phyloP scores from a whole-genome alignment of 2,888 invertebrate species.

The Tetheella fluctuosa region DNA sequence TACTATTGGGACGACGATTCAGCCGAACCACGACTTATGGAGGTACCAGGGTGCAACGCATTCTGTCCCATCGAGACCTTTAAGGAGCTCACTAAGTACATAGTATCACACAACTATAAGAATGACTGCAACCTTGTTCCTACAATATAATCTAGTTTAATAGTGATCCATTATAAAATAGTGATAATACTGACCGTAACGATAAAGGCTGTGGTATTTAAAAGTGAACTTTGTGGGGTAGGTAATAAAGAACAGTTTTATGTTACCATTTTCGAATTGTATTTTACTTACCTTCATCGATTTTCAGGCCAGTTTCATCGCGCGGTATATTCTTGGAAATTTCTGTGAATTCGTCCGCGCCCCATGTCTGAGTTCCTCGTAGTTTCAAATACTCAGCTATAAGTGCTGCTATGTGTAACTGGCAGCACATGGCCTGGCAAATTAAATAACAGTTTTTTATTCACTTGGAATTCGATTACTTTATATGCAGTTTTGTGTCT shows the following conservation, averaged over 20 bases:
- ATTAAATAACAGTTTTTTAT: neutral
- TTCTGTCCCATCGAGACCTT: constrained; percentile 82
- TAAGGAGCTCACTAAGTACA: constrained; percentile 71
- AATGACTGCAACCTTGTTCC: constrained; percentile 70
- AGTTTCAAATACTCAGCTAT: constrained; percentile 96
- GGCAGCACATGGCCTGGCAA: constrained; percentile 94
- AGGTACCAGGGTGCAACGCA: constrained; percentile 80
- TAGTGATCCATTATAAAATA: constrained; percentile 9
- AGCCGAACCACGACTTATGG: constrained; percentile 74
- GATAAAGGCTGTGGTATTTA: constrained; percentile 57
- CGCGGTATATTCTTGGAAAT: constrained; percentile 94
- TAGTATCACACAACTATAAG: constrained; percentile 70
- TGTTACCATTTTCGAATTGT: constrained; percentile 21
- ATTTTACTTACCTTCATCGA: constrained; percentile 88
- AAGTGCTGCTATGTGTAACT: constrained; percentile 96
- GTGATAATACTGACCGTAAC: constrained; percentile 35
- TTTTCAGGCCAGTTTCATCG: constrained; percentile 93
- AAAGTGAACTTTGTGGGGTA: constrained; percentile 38
- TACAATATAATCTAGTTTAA: constrained; percentile 28
- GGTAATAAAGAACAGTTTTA: constrained; percentile 45
- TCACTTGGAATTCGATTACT: no score
- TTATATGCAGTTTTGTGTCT: no score
- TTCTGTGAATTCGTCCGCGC: constrained; percentile 92
- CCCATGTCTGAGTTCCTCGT: constrained; percentile 89
- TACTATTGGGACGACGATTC: constrained; percentile 82